Conservation (phyloP, 2,113 vertebrate genomes). For the Jacana jacana region DNA sequence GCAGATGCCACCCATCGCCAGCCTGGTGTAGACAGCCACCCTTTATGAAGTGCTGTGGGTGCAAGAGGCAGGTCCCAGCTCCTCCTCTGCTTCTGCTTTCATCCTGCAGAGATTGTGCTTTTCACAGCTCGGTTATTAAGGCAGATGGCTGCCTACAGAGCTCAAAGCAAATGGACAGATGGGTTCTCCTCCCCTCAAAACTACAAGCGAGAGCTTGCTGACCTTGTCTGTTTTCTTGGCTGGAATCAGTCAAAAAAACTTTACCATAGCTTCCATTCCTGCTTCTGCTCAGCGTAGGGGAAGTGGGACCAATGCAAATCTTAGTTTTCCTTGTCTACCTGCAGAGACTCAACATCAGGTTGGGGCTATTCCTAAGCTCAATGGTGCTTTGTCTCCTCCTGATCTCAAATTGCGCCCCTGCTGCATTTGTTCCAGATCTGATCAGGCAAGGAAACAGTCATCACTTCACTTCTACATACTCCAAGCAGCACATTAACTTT, state of each 20-base stretch:
- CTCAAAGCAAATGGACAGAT: constrained; percentile 28
- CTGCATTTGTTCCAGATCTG: neutral
- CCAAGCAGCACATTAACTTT: neutral
- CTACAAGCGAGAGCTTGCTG: neutral
- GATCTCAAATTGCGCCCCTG: neutral
- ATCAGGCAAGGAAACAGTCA: neutral
- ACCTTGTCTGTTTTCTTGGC: constrained; percentile 42
- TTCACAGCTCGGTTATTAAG: neutral
- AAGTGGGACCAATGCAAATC: neutral
- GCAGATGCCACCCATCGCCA: neutral
- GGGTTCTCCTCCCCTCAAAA: constrained; percentile 8
- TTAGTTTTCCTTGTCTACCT: neutral
- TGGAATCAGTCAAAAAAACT: neutral
- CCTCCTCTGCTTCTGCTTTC: neutral
- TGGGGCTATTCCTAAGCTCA: neutral
- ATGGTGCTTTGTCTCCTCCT: neutral
- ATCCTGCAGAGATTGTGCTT: neutral
- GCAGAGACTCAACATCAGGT: neutral
- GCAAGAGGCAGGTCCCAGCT: neutral
- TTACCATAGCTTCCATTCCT: neutral
- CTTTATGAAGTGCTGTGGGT: neutral
- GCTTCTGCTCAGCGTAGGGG: neutral
- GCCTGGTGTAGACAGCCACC: neutral
- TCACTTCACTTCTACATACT: neutral
- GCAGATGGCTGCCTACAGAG: constrained; percentile 46